These are phyloP conservation scores for Apostichopus leukothele DNA, from an alignment of 53 echinoderm and acorn worm species.

Conservation along the genomic window DNA sequence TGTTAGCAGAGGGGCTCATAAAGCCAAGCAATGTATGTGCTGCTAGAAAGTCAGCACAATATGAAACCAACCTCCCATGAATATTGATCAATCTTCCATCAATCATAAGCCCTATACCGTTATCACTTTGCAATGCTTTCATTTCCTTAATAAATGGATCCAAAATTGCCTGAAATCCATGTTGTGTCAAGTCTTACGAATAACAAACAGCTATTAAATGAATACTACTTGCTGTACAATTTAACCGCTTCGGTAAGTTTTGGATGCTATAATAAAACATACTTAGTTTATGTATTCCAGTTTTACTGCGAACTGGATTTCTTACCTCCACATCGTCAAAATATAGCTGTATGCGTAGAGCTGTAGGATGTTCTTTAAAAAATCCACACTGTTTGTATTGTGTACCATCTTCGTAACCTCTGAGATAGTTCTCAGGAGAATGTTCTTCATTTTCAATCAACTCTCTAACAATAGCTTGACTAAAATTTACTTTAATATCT, in stretches of 20 bases:
- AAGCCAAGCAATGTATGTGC: slow-evolving; percentile 67
- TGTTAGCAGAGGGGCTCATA: slow-evolving; percentile 69
- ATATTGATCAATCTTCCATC: neutral
- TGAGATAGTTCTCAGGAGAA: neutral
- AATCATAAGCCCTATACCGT: slow-evolving; percentile 24
- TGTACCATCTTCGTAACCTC: slow-evolving; percentile 56
- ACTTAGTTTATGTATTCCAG: slow-evolving; percentile 52
- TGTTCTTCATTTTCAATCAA: slow-evolving; percentile 45
- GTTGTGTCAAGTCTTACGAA: slow-evolving; percentile 47
- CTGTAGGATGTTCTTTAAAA: slow-evolving; percentile 41
- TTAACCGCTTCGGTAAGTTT: slow-evolving; percentile 55
- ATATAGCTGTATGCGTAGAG: slow-evolving; percentile 56
- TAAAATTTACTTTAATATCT: slow-evolving; percentile 51
- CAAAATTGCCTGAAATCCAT: slow-evolving; percentile 63
- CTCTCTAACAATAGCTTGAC: neutral
- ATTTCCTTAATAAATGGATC: slow-evolving; percentile 56
- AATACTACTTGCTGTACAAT: slow-evolving; percentile 54
- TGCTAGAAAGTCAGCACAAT: slow-evolving; percentile 61
- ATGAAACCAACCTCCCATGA: slow-evolving; percentile 53
- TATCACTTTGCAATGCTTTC: slow-evolving; percentile 56
- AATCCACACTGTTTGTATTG: slow-evolving; percentile 56
- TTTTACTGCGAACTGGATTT: slow-evolving; percentile 59
- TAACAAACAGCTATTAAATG: slow-evolving; percentile 52
- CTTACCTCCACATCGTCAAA: slow-evolving; percentile 67
- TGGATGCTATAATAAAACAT: slow-evolving; percentile 61